These are phyloP conservation scores for Trachemys scripta DNA, from an alignment of 2,113 vertebrate species.

Conservation along the genomic window DNA sequence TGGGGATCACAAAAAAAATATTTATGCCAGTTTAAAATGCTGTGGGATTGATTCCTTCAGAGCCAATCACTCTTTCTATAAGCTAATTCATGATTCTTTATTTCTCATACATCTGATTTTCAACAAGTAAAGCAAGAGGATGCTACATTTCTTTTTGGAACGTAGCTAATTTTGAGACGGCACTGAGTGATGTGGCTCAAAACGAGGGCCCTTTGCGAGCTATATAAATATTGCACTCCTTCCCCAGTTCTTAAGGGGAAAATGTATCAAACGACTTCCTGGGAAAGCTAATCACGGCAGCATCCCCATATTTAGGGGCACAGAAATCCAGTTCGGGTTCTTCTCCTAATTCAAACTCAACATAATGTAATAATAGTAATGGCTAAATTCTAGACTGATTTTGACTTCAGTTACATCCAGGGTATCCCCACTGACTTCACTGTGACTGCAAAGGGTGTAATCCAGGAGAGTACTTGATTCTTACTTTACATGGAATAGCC, in stretches of 20 bases:
- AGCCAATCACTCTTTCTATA: not conserved
- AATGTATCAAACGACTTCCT: not conserved
- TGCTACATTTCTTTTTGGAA: not conserved
- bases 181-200: not conserved
- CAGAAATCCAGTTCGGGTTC: not conserved
- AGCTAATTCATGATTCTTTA: not conserved
- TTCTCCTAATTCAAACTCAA: not conserved
- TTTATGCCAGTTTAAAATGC: not conserved
- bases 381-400: not conserved
- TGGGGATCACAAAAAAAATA: not conserved
- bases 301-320: not conserved
- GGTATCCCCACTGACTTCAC: not conserved
- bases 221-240: not conserved
- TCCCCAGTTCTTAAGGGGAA: not conserved
- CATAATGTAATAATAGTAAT: not conserved
- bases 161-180: not conserved
- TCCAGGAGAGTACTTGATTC: not conserved
- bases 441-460: not conserved
- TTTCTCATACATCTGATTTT: not conserved
- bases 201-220: not conserved
- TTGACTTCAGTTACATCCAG: not conserved
- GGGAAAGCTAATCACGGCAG: not conserved
- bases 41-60: not conserved
- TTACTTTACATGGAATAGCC: not conserved
- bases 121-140: not conserved